Percentiles rank a stretch among this genome's conserved stretches.
These are phyloP conservation scores for Drosophila lini DNA, from an alignment of 1,140 invertebrate genomes.

Conservation along the genomic window DNA sequence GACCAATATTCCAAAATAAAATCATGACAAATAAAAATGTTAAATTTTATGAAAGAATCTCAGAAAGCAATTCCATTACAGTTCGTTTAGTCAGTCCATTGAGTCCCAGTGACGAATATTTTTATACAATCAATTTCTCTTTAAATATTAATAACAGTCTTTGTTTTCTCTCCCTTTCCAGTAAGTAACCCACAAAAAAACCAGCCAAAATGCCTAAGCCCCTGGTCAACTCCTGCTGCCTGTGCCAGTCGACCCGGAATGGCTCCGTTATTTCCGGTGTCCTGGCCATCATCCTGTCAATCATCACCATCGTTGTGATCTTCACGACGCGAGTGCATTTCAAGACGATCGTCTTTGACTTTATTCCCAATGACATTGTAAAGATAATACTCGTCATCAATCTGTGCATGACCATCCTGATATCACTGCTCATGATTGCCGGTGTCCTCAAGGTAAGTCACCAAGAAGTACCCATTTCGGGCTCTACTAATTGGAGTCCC, in stretches of 20 bases:
- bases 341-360: slow-evolving; percentile 86
- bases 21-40: background rate
- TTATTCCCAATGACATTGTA: slow-evolving; percentile 85
- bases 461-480: background rate
- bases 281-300: slow-evolving; percentile 87
- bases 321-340: slow-evolving; percentile 86
- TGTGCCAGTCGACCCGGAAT: slow-evolving; percentile 88
- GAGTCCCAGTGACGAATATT: background rate
- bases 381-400: slow-evolving; percentile 92
- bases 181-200: background rate
- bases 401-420: slow-evolving; percentile 92
- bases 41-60: background rate
- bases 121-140: background rate
- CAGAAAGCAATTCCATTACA: background rate
- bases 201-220: slow-evolving; percentile 72
- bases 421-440: slow-evolving; percentile 90
- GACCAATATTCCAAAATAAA: background rate
- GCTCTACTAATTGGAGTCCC: slow-evolving; percentile 23
- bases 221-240: slow-evolving; percentile 86
- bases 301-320: slow-evolving; percentile 86
- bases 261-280: slow-evolving; percentile 89
- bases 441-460: slow-evolving; percentile 89
- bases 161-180: slow-evolving; percentile 17
- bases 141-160: background rate
- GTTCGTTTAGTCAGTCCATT: too few species aligned